phyloP scores from a whole-genome alignment of 2,888 invertebrate genomes.

The Polyploca ridens region DNA sequence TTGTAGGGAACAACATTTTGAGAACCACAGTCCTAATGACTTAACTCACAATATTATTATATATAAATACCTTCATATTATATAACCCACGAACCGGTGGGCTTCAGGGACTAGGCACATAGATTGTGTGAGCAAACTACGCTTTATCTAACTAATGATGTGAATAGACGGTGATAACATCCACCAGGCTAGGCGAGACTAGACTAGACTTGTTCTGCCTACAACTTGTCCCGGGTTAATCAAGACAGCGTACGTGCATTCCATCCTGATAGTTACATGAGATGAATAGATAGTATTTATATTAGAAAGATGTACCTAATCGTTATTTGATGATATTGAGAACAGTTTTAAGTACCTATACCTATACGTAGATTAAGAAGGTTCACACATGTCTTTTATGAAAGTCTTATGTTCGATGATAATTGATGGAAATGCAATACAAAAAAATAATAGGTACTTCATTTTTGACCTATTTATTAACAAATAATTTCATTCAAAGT shows the following conservation, averaged over 20 bases:
- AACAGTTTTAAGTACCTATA: not conserved
- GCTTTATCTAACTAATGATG: conserved; percentile 34
- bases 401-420: too few relatives aligned
- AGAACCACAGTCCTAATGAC: not conserved
- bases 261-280: conserved; percentile 1
- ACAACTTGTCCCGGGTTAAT: conserved; percentile 4
- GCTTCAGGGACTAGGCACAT: not conserved
- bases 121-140: conserved; percentile 31
- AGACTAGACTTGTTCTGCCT: not conserved
- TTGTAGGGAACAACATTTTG: not conserved
- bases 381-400: too few relatives aligned
- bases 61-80: not conserved
- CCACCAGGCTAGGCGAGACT: conserved; percentile 2
- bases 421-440: too few relatives aligned
- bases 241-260: conserved; percentile 10
- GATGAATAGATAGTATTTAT: not conserved
- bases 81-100: not conserved
- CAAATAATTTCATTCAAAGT: too few relatives aligned
- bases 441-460: too few relatives aligned
- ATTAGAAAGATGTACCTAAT: not conserved
- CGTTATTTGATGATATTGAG: not conserved
- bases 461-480: too few relatives aligned
- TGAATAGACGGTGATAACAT: conserved; percentile 28
- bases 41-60: not conserved
- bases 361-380: too few relatives aligned